These are phyloP conservation scores for Harpagifer antarcticus DNA, from an alignment of 2,797 vertebrate species.

Conservation along the genomic window DNA sequence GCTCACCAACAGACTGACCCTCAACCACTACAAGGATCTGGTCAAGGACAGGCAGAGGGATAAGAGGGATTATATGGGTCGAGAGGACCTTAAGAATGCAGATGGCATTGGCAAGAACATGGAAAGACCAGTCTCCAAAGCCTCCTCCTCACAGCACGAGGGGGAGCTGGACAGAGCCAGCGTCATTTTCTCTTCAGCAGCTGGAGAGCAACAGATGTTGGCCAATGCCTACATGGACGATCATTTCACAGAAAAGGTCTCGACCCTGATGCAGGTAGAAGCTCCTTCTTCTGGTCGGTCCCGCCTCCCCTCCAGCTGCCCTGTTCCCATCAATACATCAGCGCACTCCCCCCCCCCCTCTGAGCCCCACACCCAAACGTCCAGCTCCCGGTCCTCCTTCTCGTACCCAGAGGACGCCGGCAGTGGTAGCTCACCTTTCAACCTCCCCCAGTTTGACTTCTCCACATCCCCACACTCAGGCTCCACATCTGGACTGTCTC, in stretches of 20 bases:
- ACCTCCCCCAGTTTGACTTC: constrained; percentile 92
- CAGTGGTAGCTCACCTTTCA: constrained; percentile 91
- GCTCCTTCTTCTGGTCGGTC: constrained; percentile 81
- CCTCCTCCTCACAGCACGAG: constrained; percentile 89
- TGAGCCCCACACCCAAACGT: constrained; percentile 90
- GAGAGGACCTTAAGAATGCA: constrained; percentile 86
- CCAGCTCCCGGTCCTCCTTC: constrained; percentile 92
- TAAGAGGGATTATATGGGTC: constrained; percentile 88
- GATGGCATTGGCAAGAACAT: constrained; percentile 83
- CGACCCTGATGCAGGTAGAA: constrained; percentile 65
- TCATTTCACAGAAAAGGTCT: constrained; percentile 86
- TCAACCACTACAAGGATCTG: constrained; percentile 82
- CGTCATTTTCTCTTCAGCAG: constrained; percentile 92
- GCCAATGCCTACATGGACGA: constrained; percentile 87
- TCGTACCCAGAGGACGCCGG: constrained; percentile 91
- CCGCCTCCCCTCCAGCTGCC: constrained; percentile 90
- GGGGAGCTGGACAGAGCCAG: constrained; percentile 90
- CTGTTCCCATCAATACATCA: constrained; percentile 91
- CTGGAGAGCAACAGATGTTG: constrained; percentile 87
- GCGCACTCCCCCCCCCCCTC: constrained; percentile 89
- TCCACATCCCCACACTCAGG: constrained; percentile 92
- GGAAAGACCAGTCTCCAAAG: constrained; percentile 85
- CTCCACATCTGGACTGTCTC: constrained; percentile 80
- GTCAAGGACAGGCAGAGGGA: constrained; percentile 70
- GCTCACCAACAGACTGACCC: constrained; percentile 89